Conservation (phyloP, 2,113 vertebrate species). For the Neodon shergylaensis region DNA sequence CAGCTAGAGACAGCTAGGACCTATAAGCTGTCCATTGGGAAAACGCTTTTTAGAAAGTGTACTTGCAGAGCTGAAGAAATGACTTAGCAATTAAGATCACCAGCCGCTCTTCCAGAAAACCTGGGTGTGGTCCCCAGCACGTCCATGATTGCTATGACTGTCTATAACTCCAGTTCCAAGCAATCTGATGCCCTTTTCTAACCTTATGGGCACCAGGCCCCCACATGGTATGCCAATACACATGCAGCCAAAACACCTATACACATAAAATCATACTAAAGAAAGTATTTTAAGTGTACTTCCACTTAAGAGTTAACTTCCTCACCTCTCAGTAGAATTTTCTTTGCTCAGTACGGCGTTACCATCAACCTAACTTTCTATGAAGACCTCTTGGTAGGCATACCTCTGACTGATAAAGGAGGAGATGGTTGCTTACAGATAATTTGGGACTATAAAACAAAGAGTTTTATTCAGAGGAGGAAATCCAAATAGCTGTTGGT, state of each 20-base stretch:
- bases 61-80: not conserved
- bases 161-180: not conserved
- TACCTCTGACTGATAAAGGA: not conserved
- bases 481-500: conserved; percentile 5
- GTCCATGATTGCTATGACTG: too few relatives aligned
- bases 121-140: not conserved
- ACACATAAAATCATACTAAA: not conserved
- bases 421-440: not conserved
- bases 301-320: not conserved
- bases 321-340: conserved; percentile 14
- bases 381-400: too few relatives aligned
- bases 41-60: not conserved
- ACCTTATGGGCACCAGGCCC: not conserved
- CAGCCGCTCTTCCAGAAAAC: not conserved
- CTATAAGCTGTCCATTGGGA: not conserved
- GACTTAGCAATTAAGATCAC: not conserved
- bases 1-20: not conserved
- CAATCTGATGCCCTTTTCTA: not conserved
- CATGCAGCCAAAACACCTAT: not conserved
- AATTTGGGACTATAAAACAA: not conserved
- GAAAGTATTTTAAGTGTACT: not conserved
- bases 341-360: not conserved
- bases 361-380: not conserved
- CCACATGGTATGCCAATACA: not conserved
- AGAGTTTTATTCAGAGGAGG: not conserved